Conservation (phyloP, 2,113 vertebrate species). For the Barnardius zonarius region DNA sequence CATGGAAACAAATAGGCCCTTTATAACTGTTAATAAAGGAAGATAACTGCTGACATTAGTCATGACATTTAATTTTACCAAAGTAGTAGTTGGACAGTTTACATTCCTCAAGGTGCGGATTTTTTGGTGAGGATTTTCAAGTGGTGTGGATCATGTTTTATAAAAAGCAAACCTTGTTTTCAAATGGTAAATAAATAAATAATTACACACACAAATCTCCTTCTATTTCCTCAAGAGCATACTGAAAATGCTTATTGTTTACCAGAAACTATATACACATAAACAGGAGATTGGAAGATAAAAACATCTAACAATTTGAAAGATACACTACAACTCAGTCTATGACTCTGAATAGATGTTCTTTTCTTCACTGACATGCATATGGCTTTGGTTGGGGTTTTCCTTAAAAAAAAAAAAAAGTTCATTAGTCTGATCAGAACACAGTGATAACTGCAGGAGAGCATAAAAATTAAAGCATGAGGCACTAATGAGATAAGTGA, state of each 20-base stretch:
- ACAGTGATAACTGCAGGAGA: not conserved
- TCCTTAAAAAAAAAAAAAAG: not conserved
- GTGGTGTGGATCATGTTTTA: not conserved
- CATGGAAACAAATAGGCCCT: constrained; percentile 57
- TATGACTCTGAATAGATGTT: not conserved
- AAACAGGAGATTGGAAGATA: not conserved
- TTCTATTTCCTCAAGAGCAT: not conserved
- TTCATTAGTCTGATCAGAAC: not conserved
- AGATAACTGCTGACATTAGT: constrained; percentile 58
- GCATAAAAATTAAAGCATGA: not conserved
- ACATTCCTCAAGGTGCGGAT: constrained; percentile 46
- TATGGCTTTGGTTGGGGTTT: not conserved
- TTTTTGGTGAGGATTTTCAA: constrained; percentile 45
- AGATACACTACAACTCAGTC: not conserved
- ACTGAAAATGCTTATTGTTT: not conserved
- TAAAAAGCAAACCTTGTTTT: constrained; percentile 16
- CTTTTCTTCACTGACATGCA: not conserved
- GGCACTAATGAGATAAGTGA: not conserved
- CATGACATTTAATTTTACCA: constrained; percentile 51
- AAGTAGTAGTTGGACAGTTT: constrained; percentile 7
- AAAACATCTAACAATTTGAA: not conserved
- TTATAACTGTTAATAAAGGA: constrained; percentile 64
- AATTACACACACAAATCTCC: not conserved
- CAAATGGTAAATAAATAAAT: not conserved
- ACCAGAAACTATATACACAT: not conserved